Percentiles rank a stretch among this genome's conserved stretches.
These are phyloP conservation scores for Aplocera efformata DNA, from an alignment of 2,888 invertebrate species.

Conservation along the genomic window DNA sequence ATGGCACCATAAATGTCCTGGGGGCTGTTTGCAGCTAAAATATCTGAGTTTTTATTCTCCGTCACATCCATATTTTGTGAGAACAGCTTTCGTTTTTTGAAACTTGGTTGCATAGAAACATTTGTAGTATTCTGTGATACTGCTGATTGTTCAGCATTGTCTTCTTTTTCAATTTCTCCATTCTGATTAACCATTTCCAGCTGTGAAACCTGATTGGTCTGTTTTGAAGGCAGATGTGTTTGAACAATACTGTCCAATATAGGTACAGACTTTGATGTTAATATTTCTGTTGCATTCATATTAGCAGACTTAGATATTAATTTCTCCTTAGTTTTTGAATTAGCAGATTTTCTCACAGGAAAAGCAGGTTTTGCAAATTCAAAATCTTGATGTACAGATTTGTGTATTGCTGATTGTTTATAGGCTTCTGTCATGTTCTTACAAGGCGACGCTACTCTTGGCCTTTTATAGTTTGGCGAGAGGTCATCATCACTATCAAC, in stretches of 20 bases:
- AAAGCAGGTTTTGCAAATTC: conserved; percentile 52
- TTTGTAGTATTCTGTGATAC: conserved; percentile 35
- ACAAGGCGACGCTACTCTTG: conserved; percentile 34
- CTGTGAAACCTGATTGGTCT: conserved; percentile 17
- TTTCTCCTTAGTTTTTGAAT: conserved; percentile 35
- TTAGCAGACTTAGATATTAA: conserved; percentile 41
- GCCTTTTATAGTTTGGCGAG: conserved; percentile 38
- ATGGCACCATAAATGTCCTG: conserved; percentile 43
- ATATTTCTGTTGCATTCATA: conserved; percentile 33
- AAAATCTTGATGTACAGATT: conserved; percentile 39
- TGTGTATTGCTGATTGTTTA: conserved; percentile 20
- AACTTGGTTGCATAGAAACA: conserved; percentile 62
- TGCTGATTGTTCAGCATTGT: conserved; percentile 15
- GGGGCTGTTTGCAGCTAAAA: conserved; percentile 45
- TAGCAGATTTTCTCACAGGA: conserved; percentile 42
- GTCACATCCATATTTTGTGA: conserved; percentile 63
- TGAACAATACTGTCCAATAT: conserved; percentile 25
- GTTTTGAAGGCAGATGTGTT: conserved; percentile 5
- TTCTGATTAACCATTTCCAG: conserved; percentile 22
- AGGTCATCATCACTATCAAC: conserved; percentile 34
- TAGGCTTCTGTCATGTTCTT: conserved; percentile 22
- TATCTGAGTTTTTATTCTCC: conserved; percentile 51
- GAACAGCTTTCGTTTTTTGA: conserved; percentile 67
- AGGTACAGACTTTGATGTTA: conserved; percentile 44
- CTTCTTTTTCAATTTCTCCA: conserved; percentile 20